Conservation (phyloP, 2,797 vertebrate genomes). For the Apodemus agrarius region DNA sequence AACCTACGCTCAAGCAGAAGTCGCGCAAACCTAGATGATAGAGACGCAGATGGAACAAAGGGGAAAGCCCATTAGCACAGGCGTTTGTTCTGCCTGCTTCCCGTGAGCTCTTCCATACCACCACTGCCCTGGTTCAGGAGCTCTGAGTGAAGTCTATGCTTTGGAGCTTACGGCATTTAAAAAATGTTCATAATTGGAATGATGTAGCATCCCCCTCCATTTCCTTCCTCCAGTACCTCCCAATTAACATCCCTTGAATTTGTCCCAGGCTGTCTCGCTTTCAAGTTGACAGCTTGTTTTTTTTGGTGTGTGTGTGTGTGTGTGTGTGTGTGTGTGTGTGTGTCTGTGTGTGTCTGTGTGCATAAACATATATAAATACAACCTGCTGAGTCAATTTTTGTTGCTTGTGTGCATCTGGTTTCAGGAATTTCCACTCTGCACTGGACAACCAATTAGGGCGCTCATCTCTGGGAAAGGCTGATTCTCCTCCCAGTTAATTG, state of each 20-base stretch:
- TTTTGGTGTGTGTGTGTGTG: neutral
- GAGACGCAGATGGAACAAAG: neutral
- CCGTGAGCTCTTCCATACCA: neutral
- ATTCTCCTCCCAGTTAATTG: neutral
- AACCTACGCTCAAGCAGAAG: neutral
- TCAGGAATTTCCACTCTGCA: neutral
- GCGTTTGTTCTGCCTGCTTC: neutral
- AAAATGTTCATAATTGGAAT: neutral
- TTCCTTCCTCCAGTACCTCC: neutral
- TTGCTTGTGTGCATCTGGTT: neutral
- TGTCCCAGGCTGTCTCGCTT: neutral
- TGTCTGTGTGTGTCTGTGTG: no score
- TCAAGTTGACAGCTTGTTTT: neutral
- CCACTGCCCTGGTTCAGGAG: neutral
- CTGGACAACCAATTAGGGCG: neutral
- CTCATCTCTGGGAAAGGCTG: neutral
- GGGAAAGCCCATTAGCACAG: neutral
- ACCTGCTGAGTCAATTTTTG: neutral
- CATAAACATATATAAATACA: neutral
- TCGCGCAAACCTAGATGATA: neutral
- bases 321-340: neutral
- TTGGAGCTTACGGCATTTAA: neutral
- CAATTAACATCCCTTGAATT: neutral
- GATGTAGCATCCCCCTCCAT: neutral
- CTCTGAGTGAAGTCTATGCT: neutral